Percentiles rank a stretch among this genome's conserved stretches.
These are phyloP conservation scores for Merodon equestris DNA, from an alignment of 2,888 invertebrate genomes.

Conservation along the genomic window DNA sequence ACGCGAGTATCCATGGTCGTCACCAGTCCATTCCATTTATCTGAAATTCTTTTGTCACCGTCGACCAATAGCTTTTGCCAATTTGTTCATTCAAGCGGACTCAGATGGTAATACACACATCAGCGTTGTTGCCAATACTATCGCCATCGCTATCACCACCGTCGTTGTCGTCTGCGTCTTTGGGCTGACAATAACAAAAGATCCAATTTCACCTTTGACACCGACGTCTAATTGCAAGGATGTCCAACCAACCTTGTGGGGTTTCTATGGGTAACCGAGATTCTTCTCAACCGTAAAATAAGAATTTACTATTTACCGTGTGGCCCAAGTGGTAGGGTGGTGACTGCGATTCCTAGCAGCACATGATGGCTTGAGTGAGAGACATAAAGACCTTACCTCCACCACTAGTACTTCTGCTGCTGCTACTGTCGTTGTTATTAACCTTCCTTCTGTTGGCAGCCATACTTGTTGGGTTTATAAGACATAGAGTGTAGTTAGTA, in stretches of 20 bases:
- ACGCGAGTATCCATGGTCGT: conserved; percentile 23
- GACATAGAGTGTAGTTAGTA: conserved; percentile 37
- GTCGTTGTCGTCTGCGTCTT: conserved; percentile 28
- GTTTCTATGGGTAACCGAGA: conserved; percentile 69
- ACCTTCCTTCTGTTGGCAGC: conserved; percentile 36
- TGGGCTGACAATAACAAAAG: conserved; percentile 65
- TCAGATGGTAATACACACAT: conserved; percentile 8
- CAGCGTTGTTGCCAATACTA: background rate
- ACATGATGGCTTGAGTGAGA: conserved; percentile 33
- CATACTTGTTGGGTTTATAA: conserved; percentile 58
- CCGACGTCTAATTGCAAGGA: conserved; percentile 67
- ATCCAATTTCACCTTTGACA: conserved; percentile 69
- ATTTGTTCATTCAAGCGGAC: conserved; percentile 47
- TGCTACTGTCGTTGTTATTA: conserved; percentile 40
- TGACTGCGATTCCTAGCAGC: conserved; percentile 28
- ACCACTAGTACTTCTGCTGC: background rate
- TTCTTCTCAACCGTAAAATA: conserved; percentile 69
- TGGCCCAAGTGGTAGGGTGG: conserved; percentile 39
- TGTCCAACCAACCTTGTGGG: conserved; percentile 66
- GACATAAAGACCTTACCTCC: background rate
- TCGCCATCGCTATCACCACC: too few relatives aligned
- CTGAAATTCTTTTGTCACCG: conserved; percentile 57
- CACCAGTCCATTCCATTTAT: conserved; percentile 15
- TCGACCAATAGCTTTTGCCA: conserved; percentile 46
- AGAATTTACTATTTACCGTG: conserved; percentile 68